A percentile compares a stretch with the other conserved stretches of the same genome.
These are phyloP conservation scores for Euphonia xanthogaster DNA, from an alignment of 2,797 vertebrate species.

Conservation along the genomic window DNA sequence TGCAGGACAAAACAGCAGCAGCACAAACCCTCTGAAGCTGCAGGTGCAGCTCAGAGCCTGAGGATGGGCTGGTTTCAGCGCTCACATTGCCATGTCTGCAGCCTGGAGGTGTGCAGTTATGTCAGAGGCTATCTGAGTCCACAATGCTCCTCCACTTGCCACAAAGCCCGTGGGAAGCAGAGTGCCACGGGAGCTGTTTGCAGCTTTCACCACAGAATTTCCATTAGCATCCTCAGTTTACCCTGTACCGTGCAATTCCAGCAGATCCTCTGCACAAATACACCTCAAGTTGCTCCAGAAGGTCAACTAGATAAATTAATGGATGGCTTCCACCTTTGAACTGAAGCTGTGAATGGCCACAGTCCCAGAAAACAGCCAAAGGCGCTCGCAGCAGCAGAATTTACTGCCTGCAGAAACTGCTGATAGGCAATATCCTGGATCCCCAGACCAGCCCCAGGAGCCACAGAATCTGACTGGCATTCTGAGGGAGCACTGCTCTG, in stretches of 20 bases:
- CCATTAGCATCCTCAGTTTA: neutral
- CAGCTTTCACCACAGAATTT: neutral
- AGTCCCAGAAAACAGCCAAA: neutral
- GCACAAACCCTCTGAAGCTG: neutral
- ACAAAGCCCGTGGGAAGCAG: neutral
- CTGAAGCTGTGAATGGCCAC: constrained; percentile 2
- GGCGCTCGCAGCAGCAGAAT: constrained; percentile 1
- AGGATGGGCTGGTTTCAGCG: neutral
- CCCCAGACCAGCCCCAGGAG: neutral
- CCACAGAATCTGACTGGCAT: neutral
- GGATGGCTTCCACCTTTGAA: constrained; percentile 24
- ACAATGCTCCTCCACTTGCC: neutral
- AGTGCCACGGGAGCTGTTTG: fast-evolving
- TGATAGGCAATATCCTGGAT: neutral
- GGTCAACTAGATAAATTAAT: constrained; percentile 43
- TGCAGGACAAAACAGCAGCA: neutral
- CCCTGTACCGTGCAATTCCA: neutral
- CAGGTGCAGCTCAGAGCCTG: neutral
- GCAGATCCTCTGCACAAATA: neutral
- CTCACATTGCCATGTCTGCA: neutral
- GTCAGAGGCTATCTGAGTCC: neutral
- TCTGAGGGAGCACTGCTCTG: neutral
- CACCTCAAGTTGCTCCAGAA: neutral
- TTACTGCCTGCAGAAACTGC: constrained; percentile 12
- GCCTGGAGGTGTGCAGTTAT: neutral